These are phyloP conservation scores for Carettochelys insculpta DNA, from an alignment of 2,113 vertebrate genomes.

Conservation along the genomic window DNA sequence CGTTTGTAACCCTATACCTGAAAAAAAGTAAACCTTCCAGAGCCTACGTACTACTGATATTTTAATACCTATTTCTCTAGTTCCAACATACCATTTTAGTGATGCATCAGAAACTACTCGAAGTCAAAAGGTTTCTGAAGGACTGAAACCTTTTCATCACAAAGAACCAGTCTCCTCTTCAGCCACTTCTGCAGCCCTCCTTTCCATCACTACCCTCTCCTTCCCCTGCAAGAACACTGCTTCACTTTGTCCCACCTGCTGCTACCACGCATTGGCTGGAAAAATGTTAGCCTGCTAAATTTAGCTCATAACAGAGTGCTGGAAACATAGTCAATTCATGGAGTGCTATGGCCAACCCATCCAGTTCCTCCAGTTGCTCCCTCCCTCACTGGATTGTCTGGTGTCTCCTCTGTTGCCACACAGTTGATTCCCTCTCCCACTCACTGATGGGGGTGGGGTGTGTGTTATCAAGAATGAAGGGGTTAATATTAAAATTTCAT, in stretches of 20 bases:
- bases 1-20: constrained; percentile 10
- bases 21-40: neutral
- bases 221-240: neutral
- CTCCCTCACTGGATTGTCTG: neutral
- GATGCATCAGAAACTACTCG: neutral
- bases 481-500: constrained; percentile 41
- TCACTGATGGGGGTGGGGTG: neutral
- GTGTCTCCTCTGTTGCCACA: neutral
- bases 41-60: neutral
- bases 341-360: neutral
- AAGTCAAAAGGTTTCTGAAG: neutral
- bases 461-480: neutral
- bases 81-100: neutral
- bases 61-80: neutral
- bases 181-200: neutral
- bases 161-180: neutral
- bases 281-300: neutral
- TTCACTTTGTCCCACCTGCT: neutral
- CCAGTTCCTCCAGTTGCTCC: neutral
- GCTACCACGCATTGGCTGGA: neutral
- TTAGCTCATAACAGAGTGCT: neutral
- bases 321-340: neutral
- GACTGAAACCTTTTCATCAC: neutral
- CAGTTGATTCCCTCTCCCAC: neutral
- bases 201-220: neutral